Percentiles rank a stretch among this genome's conserved stretches.
phyloP scores from a whole-genome alignment of 2,888 invertebrate species.

The Campaea margaritaria region DNA sequence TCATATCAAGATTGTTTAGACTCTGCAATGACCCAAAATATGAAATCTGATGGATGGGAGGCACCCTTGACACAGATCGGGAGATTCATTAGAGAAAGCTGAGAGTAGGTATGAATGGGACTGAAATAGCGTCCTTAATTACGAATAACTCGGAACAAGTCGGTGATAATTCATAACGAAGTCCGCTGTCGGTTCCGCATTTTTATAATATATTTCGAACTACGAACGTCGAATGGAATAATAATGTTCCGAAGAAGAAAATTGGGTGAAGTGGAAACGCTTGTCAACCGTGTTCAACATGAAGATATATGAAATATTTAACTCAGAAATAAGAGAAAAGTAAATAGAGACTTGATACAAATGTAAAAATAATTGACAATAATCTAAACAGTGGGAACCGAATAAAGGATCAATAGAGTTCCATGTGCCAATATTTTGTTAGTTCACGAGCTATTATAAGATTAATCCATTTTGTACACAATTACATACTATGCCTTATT shows the following conservation, averaged over 20 bases:
- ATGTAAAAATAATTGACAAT: not conserved
- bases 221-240: constrained; percentile 6
- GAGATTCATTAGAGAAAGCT: constrained; percentile 9
- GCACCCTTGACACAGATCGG: constrained; percentile 27
- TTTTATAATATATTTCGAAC: constrained; percentile 4
- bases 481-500: not conserved
- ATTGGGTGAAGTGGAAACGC: constrained; percentile 21
- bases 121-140: constrained; percentile 9
- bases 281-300: constrained; percentile 6
- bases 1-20: constrained; percentile 23
- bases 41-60: constrained; percentile 14
- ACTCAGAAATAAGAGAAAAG: not conserved
- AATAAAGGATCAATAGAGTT: no score
- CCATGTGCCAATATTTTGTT: no score
- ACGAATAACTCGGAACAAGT: constrained; percentile 7
- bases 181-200: constrained; percentile 12
- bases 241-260: constrained; percentile 10
- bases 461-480: no score
- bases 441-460: no score
- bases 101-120: constrained; percentile 14
- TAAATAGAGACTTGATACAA: constrained; percentile 17
- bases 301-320: constrained; percentile 2
- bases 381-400: no score
- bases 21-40: constrained; percentile 14
- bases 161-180: constrained; percentile 8